phyloP scores from a whole-genome alignment of 2,888 invertebrate species.

The Tromatobia lineatoria region DNA sequence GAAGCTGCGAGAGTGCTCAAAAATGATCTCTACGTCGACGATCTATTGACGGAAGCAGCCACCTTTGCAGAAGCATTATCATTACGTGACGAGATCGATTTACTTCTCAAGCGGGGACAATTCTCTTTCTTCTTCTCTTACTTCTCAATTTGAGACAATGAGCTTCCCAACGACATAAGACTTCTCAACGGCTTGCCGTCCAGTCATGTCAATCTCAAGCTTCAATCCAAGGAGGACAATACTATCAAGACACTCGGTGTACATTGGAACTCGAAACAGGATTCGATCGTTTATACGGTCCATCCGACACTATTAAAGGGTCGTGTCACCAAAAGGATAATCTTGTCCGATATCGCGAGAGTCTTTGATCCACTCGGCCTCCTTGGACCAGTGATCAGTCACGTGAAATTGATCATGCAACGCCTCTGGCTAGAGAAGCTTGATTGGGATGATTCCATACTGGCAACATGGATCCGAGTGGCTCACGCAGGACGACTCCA shows the following conservation, averaged over 20 bases:
- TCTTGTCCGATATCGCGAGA: conserved; percentile 50
- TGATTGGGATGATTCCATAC: conserved; percentile 54
- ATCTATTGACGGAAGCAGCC: conserved; percentile 46
- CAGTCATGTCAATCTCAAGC: conserved; percentile 19
- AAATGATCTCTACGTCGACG: conserved; percentile 53
- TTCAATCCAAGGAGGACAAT: conserved; percentile 24
- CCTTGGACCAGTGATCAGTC: conserved; percentile 51
- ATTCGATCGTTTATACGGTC: conserved; percentile 58
- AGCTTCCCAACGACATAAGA: conserved; percentile 43
- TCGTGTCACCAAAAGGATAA: conserved; percentile 50
- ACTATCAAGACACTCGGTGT: conserved; percentile 56
- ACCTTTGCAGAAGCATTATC: conserved; percentile 33
- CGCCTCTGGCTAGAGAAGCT: conserved; percentile 33
- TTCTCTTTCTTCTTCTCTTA: too few relatives aligned
- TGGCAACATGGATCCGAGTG: conserved; percentile 58
- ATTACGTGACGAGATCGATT: conserved; percentile 30
- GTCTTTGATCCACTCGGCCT: conserved; percentile 51
- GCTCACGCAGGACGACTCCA: conserved; percentile 24
- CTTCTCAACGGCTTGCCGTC: conserved; percentile 39
- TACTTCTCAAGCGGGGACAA: conserved; percentile 18
- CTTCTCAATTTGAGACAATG: conserved; percentile 54
- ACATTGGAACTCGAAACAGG: conserved; percentile 55
- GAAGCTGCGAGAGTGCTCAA: conserved; percentile 36
- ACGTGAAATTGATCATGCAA: conserved; percentile 54
- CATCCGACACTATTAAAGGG: neutral